Conservation (phyloP, 2,888 invertebrate genomes). For the Mythimna albipuncta region DNA sequence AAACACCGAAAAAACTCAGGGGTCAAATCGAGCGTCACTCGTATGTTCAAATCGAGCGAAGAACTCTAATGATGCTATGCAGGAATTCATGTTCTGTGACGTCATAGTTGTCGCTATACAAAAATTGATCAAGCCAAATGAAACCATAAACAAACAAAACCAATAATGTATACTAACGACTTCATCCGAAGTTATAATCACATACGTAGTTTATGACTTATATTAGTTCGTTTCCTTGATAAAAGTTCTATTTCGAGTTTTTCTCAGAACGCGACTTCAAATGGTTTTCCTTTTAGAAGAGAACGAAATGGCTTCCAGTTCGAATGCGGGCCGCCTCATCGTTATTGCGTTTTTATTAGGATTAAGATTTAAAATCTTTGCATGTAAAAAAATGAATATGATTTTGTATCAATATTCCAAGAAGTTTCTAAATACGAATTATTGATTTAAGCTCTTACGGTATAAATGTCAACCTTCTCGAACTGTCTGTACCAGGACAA, state of each 20-base stretch:
- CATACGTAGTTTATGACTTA: conserved; percentile 1
- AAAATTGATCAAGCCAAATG: background rate
- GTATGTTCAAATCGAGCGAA: too few species aligned
- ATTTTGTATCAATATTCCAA: background rate
- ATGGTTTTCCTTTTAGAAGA: conserved; percentile 20
- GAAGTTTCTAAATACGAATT: background rate
- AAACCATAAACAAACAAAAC: background rate
- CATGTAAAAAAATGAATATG: too few species aligned
- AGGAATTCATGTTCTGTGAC: too few species aligned
- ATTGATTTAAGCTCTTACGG: background rate
- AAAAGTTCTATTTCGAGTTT: conserved; percentile 27
- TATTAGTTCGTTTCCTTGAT: conserved; percentile 19
- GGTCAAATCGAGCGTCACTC: too few species aligned
- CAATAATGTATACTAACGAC: background rate
- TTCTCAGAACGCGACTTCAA: conserved; percentile 22
- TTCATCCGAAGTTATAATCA: conserved; percentile 14
- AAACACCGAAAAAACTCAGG: too few species aligned
- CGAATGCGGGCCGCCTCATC: background rate
- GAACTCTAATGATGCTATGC: too few species aligned
- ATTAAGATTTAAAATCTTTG: background rate
- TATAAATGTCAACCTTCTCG: conserved; percentile 22
- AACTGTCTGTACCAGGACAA: conserved; percentile 9
- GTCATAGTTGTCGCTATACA: background rate
- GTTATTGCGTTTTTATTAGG: conserved; percentile 26
- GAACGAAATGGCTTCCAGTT: conserved; percentile 1